Conservation (phyloP, 2,888 invertebrate species). For the Phyto melanocephala region DNA sequence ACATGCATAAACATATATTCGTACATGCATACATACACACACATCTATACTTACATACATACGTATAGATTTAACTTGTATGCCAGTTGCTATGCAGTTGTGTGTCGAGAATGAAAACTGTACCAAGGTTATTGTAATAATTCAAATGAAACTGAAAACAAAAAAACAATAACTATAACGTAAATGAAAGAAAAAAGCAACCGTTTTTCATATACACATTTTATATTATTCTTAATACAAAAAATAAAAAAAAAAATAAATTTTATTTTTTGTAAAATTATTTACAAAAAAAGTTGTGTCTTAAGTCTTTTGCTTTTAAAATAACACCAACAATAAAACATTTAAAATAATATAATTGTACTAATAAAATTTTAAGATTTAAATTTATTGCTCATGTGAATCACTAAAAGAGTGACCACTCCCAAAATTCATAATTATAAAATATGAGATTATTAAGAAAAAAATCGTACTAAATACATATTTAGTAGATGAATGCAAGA, state of each 20-base stretch:
- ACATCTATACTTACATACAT: not conserved
- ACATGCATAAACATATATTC: not conserved
- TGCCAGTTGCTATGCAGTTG: not conserved
- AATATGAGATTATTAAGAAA: too few relatives aligned
- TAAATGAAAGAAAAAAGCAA: conserved; percentile 41
- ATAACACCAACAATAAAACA: not conserved
- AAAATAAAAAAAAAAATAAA: not conserved
- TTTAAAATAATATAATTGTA: not conserved
- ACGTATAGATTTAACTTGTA: not conserved
- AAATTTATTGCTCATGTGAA: not conserved
- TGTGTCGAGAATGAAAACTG: conserved; percentile 59
- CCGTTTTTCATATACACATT: conserved; percentile 22
- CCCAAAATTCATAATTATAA: too few relatives aligned
- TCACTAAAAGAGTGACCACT: too few relatives aligned
- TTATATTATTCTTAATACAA: not conserved
- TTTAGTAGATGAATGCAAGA: too few relatives aligned
- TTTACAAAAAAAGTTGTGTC: not conserved
- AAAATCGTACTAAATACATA: too few relatives aligned
- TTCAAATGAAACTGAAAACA: conserved; percentile 65
- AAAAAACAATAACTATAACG: conserved; percentile 33
- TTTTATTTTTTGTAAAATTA: conserved; percentile 5
- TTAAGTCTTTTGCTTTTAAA: not conserved
- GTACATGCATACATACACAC: not conserved
- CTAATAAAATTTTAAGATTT: not conserved
- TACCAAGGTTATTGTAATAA: conserved; percentile 66